Percentiles rank a stretch among this genome's conserved stretches.
Conservation (phyloP, 2,113 vertebrate genomes). For the Cairina moschata region DNA sequence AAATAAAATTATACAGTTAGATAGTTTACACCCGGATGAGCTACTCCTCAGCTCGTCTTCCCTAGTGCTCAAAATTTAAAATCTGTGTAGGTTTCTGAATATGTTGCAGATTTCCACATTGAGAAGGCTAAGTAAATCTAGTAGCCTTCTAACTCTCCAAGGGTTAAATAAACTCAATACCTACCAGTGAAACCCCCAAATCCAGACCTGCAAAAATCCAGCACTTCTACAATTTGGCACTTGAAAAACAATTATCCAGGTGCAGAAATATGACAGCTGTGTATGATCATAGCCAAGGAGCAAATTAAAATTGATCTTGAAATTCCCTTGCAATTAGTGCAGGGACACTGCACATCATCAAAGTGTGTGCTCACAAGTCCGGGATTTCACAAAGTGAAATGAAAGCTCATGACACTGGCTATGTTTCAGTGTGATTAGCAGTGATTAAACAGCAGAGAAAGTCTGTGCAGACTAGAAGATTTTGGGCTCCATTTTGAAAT, state of each 20-base stretch:
- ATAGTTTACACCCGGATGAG: neutral
- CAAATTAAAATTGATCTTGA: conserved; percentile 4
- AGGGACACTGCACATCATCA: conserved; percentile 42
- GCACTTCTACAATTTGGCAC: conserved; percentile 39
- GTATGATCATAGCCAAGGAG: neutral
- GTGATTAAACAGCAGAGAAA: neutral
- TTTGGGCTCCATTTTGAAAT: neutral
- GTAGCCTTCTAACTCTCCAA: neutral
- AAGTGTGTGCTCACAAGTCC: neutral
- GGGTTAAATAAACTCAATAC: neutral
- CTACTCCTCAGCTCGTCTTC: neutral
- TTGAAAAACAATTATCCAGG: conserved; percentile 17
- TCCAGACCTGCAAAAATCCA: neutral
- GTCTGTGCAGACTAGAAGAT: neutral
- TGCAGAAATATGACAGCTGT: conserved; percentile 54
- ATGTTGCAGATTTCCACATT: neutral
- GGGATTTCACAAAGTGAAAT: conserved; percentile 22
- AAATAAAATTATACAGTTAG: neutral
- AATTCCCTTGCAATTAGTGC: conserved; percentile 45
- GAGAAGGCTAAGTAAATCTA: neutral
- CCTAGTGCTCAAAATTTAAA: neutral
- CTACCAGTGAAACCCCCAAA: neutral
- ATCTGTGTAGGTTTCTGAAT: neutral
- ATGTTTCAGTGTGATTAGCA: neutral
- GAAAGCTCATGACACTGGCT: neutral